Percentiles rank a stretch among this genome's conserved stretches.
Conservation (phyloP, 2,888 invertebrate species). For the Tipula confusa region DNA sequence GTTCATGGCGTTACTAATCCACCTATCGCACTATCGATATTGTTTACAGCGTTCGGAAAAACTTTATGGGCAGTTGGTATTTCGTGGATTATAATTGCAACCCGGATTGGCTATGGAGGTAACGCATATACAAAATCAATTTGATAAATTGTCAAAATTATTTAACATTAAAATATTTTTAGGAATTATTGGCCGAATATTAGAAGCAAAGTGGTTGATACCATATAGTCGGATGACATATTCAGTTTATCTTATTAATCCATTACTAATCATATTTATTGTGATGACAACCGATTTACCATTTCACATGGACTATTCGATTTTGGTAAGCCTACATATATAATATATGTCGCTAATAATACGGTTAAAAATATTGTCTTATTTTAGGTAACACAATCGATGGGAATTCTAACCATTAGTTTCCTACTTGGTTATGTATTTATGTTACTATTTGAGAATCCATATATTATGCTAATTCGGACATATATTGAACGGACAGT, state of each 20-base stretch:
- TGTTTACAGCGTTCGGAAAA: conserved; percentile 50
- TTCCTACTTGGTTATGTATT: conserved; percentile 34
- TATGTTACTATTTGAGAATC: conserved; percentile 36
- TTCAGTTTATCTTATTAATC: conserved; percentile 53
- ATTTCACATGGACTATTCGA: conserved; percentile 36
- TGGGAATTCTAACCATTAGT: conserved; percentile 33
- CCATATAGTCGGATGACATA: conserved; percentile 51
- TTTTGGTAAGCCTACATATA: conserved; percentile 33
- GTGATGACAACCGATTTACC: conserved; percentile 37
- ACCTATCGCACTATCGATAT: conserved; percentile 44
- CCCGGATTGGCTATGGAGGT: conserved; percentile 51
- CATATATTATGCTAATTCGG: conserved; percentile 35
- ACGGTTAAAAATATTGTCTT: not conserved
- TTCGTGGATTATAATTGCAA: conserved; percentile 52
- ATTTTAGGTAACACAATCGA: conserved; percentile 33
- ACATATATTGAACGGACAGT: conserved; percentile 30
- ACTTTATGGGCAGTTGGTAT: conserved; percentile 52
- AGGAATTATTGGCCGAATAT: conserved; percentile 39
- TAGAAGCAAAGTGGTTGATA: conserved; percentile 39
- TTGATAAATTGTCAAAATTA: not conserved
- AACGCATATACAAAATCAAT: not conserved
- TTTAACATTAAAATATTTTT: not conserved
- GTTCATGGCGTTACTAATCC: conserved; percentile 46
- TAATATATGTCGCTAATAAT: not conserved
- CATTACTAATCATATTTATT: conserved; percentile 49